These are phyloP conservation scores for Drosophila phalerata DNA, from an alignment of 2,888 invertebrate genomes.

Conservation along the genomic window DNA sequence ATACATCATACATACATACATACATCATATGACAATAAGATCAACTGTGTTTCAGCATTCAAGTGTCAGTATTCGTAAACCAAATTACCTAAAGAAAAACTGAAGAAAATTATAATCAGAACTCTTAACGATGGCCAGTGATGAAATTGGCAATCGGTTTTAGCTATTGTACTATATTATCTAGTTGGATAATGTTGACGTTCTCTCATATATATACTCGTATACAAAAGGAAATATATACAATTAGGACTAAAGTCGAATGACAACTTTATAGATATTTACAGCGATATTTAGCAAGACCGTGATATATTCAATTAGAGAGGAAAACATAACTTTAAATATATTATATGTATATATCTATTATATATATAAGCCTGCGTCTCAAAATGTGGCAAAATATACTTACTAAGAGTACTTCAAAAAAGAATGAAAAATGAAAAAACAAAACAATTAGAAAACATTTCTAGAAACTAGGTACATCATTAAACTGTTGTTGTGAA, in stretches of 20 bases:
- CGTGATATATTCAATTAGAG: constrained; percentile 79
- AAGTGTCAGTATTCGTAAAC: constrained; percentile 81
- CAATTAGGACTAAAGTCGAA: constrained; percentile 57
- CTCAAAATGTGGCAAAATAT: constrained; percentile 75
- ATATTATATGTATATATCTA: constrained; percentile 66
- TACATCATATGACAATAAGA: constrained; percentile 83
- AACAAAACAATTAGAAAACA: constrained; percentile 21
- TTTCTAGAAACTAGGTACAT: constrained; percentile 50
- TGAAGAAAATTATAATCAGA: constrained; percentile 38
- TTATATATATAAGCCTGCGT: constrained; percentile 64
- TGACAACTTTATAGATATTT: constrained; percentile 73
- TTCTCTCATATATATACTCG: constrained; percentile 48
- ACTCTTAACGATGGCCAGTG: constrained; percentile 43
- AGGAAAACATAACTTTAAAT: constrained; percentile 54
- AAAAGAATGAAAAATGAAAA: constrained; percentile 11
- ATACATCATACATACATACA: constrained; percentile 44
- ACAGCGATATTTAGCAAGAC: constrained; percentile 78
- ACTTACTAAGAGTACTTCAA: constrained; percentile 54
- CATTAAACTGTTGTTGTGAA: constrained; percentile 71
- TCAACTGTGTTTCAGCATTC: constrained; percentile 83
- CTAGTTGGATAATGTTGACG: constrained; percentile 62
- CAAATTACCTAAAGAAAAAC: constrained; percentile 71
- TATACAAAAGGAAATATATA: constrained; percentile 44
- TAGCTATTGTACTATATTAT: constrained; percentile 65
- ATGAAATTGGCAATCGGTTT: constrained; percentile 47